Evolutionary conservation across 2,113 vertebrate genomes (phyloP), one percentile per base, ranked within the genome.

Genomic region (Trachemys scripta): DNA sequence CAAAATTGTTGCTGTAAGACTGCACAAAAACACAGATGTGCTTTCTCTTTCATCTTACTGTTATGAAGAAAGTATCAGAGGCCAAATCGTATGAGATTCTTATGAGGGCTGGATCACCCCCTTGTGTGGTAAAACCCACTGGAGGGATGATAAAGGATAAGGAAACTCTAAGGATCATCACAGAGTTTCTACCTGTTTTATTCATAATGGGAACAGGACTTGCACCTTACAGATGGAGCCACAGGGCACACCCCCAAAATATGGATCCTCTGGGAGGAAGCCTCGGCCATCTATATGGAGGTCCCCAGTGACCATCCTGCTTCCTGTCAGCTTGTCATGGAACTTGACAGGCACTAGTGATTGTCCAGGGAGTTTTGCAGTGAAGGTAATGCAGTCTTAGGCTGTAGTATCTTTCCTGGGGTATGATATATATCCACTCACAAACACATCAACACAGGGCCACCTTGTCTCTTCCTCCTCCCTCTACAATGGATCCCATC

Each of bases 371-470:
- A 5, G 38, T 76, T 76, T 42, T 76, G 5, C 24, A 24, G 3
- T 2, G 0, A 0, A 0, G n/a, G 5, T 3, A 22, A 4, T 2
- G 9, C 2, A 85, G 19, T 2, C 80, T 85, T 72, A 59, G 8
- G 4, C 88, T 72, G 17, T 35, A 1, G 3, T 87, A 1, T 65
- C 13, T 20, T 94, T 87, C 19, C 56, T 84, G n/a, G 20, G 42
- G 16, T 16, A 45, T n/a, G 27, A 27, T 82, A 17, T 10, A 14
- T 82, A 56, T 56, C 80, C 42, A 51, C 14, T n/a, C 62, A 69
- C 13, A 69, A n/a, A 69, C 24, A 38, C 0, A 1, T 45, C 89
- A 78, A 80, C 42, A 9, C 14, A 83, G 72, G 42, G 5, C 4
- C 38, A 47, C 8, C 13, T 27, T 47, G 59, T 4, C 5, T 17